phyloP scores from a whole-genome alignment of 2,113 vertebrate genomes.

The Irena cyanogastra region DNA sequence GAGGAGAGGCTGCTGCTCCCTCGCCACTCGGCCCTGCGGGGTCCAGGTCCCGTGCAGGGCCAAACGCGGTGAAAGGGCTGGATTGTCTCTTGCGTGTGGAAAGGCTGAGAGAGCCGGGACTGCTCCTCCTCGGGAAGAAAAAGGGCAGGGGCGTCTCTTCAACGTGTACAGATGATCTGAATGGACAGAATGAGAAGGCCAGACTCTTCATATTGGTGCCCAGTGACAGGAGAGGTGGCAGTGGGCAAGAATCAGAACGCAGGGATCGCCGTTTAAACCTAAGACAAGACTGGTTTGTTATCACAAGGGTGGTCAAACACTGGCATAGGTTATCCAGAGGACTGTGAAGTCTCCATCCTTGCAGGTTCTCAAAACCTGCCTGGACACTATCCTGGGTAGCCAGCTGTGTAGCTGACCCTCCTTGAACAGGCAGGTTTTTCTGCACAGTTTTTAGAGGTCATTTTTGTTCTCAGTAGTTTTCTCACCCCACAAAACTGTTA shows the following conservation, averaged over 20 bases:
- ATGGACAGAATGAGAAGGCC: too few species aligned
- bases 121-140: background rate
- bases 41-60: background rate
- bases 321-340: background rate
- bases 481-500: background rate
- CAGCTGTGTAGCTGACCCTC: background rate
- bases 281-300: rapidly evolving
- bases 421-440: background rate
- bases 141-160: rapidly evolving
- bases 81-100: rapidly evolving
- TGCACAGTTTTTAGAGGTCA: background rate
- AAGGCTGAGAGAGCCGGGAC: background rate
- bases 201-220: rapidly evolving
- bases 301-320: rapidly evolving
- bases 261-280: rapidly evolving
- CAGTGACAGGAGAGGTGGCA: background rate
- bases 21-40: too few species aligned
- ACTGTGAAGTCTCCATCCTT: background rate
- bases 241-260: rapidly evolving
- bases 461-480: background rate
- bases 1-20: background rate
- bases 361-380: background rate
- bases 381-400: rapidly evolving
- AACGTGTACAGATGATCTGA: background rate
- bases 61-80: rapidly evolving